phyloP scores from a whole-genome alignment of 2,113 vertebrate genomes.

The Micronycteris hirsuta region DNA sequence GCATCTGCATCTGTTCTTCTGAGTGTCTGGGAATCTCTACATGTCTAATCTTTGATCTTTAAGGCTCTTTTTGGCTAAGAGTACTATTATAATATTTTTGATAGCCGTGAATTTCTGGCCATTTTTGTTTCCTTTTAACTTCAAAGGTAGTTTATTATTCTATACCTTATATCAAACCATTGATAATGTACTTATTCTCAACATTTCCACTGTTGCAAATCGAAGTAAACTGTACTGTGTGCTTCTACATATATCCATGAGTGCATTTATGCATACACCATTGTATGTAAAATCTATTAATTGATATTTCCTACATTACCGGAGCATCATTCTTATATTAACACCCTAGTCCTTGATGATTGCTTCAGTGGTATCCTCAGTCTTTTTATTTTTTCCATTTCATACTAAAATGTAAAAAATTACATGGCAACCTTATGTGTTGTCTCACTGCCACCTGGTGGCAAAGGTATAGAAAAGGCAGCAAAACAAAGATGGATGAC shows the following conservation, averaged over 20 bases:
- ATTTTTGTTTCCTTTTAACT: neutral
- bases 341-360: neutral
- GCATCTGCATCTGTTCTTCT: neutral
- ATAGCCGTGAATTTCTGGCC: neutral
- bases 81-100: neutral
- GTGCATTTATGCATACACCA: neutral
- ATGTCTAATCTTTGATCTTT: neutral
- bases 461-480: conserved; percentile 47
- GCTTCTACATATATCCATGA: neutral
- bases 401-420: conserved; percentile 38
- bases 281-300: neutral
- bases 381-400: neutral
- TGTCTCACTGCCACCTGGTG: conserved; percentile 70
- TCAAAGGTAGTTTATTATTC: neutral
- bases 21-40: neutral
- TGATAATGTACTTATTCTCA: neutral
- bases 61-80: neutral
- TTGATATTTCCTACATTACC: neutral
- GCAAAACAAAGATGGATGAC: conserved; percentile 43
- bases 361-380: neutral
- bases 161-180: neutral
- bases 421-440: neutral
- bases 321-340: neutral
- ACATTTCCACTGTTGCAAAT: neutral
- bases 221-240: neutral